phyloP scores from a whole-genome alignment of 92 coral and sea anemone genomes.

The Siderastrea radians region DNA sequence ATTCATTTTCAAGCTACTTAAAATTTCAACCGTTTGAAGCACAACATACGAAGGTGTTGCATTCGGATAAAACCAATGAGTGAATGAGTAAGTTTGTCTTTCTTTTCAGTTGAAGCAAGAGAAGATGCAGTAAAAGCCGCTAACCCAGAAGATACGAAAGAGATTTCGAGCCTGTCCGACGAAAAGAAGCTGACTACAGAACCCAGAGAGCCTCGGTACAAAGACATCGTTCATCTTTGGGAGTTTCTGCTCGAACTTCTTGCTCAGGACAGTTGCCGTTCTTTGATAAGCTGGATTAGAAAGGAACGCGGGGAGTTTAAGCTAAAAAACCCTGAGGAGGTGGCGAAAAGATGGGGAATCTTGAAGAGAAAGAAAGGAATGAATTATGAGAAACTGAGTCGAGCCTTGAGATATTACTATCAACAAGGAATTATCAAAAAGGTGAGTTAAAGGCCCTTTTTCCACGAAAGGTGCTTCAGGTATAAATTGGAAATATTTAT shows the following conservation, averaged over 20 bases:
- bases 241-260: slow-evolving; percentile 90
- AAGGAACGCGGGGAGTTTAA: slow-evolving; percentile 90
- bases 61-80: neutral
- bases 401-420: slow-evolving; percentile 94
- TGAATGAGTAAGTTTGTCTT: neutral
- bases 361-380: slow-evolving; percentile 88
- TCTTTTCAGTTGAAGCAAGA: slow-evolving; percentile 5
- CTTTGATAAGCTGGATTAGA: slow-evolving; percentile 90
- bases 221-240: slow-evolving; percentile 95
- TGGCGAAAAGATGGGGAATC: slow-evolving; percentile 95
- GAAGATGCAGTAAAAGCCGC: neutral
- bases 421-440: slow-evolving; percentile 94
- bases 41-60: too few species aligned
- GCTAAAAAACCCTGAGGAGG: slow-evolving; percentile 88
- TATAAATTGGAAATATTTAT: too few species aligned
- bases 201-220: slow-evolving; percentile 51
- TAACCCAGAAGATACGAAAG: neutral
- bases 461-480: too few species aligned
- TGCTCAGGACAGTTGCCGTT: slow-evolving; percentile 73
- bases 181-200: neutral
- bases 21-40: too few species aligned
- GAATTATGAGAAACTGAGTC: slow-evolving; percentile 96
- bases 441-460: slow-evolving; percentile 45
- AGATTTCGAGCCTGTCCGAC: neutral
- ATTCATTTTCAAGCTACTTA: too few species aligned